Evolutionary conservation across 2,888 invertebrate genomes (phyloP).

Genomic region (Acanthosepion lycidas): DNA sequence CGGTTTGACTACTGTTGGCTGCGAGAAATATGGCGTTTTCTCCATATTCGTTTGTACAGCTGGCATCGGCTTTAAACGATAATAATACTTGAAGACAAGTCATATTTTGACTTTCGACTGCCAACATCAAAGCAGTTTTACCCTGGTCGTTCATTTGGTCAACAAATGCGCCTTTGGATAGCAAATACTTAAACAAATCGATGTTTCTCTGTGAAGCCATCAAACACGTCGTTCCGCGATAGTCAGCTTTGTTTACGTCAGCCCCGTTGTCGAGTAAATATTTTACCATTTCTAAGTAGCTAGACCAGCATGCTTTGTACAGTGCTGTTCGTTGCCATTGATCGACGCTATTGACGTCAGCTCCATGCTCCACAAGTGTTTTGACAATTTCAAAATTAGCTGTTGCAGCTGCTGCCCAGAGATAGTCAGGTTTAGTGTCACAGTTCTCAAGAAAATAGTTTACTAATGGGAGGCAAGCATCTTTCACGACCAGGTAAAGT

Average conservation of each 20-base stretch:
- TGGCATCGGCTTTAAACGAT: too few species aligned
- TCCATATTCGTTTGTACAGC: too few species aligned
- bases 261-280: conserved; percentile 72
- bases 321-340: conserved; percentile 90
- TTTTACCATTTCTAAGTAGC: conserved; percentile 68
- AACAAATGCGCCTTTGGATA: conserved; percentile 86
- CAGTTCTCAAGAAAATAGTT: too few species aligned
- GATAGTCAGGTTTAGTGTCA: conserved; percentile 52
- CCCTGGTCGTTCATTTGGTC: conserved; percentile 91
- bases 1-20: too few species aligned
- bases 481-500: too few species aligned
- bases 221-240: conserved; percentile 93
- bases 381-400: conserved; percentile 86
- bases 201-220: conserved; percentile 93
- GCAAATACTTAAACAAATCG: conserved; percentile 85
- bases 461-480: too few species aligned
- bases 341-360: conserved; percentile 88
- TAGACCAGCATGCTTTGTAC: conserved; percentile 92
- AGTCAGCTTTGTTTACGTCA: conserved; percentile 85
- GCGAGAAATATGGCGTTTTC: too few species aligned
- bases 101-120: too few species aligned
- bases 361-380: conserved; percentile 85
- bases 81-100: too few species aligned
- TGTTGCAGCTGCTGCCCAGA: conserved; percentile 94
- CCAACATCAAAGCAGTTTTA: conserved; percentile 83